Evolutionary conservation across 2,797 vertebrate genomes (phyloP).

Genomic region (Etheostoma nigrum): DNA sequence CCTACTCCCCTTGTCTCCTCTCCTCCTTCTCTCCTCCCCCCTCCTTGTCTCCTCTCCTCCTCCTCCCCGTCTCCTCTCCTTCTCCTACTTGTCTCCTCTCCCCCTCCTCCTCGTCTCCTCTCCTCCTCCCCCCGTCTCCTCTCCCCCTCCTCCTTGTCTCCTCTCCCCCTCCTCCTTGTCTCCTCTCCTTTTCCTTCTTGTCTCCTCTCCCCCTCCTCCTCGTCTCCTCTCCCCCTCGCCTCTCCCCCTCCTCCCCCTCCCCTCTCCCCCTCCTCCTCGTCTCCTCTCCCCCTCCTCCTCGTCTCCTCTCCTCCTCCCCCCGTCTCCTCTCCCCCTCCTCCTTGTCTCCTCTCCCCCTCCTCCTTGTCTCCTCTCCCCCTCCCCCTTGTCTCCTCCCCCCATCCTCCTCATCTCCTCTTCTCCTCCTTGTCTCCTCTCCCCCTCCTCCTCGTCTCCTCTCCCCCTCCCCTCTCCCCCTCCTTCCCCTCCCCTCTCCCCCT

Average conservation of each 20-base stretch:
- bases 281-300: background rate
- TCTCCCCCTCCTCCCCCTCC: background rate
- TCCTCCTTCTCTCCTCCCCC: too few species aligned
- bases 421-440: background rate
- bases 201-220: background rate
- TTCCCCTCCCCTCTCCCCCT: too few species aligned
- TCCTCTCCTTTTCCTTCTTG: too few species aligned
- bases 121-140: too few species aligned
- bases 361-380: background rate
- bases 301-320: background rate
- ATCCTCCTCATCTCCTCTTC: background rate
- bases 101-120: too few species aligned
- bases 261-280: background rate
- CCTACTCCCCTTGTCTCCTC: too few species aligned
- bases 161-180: background rate
- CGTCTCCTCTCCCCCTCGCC: background rate
- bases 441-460: too few species aligned
- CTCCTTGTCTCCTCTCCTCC: too few species aligned
- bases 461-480: too few species aligned
- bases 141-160: background rate
- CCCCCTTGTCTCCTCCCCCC: background rate
- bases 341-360: background rate
- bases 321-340: background rate
- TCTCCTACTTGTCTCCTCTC: too few species aligned
- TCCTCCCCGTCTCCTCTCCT: too few species aligned